These are phyloP conservation scores for Lota lota DNA, from an alignment of 2,113 vertebrate genomes.

Conservation along the genomic window DNA sequence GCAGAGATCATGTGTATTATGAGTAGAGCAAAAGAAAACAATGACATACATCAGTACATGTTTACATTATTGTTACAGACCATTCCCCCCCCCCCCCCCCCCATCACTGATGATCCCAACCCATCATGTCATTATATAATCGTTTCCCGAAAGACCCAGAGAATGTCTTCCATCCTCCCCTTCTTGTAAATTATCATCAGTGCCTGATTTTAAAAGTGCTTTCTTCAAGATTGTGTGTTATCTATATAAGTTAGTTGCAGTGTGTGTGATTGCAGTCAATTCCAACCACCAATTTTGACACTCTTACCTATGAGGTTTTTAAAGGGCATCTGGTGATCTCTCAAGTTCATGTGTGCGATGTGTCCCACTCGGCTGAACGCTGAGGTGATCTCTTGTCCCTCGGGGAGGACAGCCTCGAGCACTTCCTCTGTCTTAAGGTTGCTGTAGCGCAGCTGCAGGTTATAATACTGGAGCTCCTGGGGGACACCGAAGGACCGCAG, in stretches of 20 bases:
- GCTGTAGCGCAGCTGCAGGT: slow-evolving; percentile 84
- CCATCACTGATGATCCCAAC: no score
- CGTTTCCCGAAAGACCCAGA: background rate
- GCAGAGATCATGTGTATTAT: background rate
- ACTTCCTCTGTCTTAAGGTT: slow-evolving; percentile 93
- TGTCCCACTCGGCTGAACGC: slow-evolving; percentile 93
- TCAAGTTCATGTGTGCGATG: slow-evolving; percentile 92
- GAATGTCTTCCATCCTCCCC: no score
- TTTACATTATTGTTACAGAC: no score
- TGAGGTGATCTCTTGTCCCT: slow-evolving; percentile 88
- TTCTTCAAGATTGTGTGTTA: background rate
- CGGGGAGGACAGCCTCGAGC: slow-evolving; percentile 87
- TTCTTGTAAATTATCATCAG: no score
- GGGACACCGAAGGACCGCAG: slow-evolving; percentile 73
- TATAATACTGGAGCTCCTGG: slow-evolving; percentile 72
- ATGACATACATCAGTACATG: no score
- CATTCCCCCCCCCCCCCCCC: no score
- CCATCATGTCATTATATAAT: background rate
- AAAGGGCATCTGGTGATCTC: slow-evolving; percentile 91
- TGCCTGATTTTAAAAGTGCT: no score
- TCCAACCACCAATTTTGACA: background rate
- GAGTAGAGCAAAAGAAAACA: background rate
- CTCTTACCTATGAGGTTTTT: slow-evolving; percentile 89
- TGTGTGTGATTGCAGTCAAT: background rate
- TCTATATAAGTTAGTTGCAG: background rate